Evolutionary conservation across 1,140 invertebrate species (phyloP).

Genomic region (Nixonia krombeini): DNA sequence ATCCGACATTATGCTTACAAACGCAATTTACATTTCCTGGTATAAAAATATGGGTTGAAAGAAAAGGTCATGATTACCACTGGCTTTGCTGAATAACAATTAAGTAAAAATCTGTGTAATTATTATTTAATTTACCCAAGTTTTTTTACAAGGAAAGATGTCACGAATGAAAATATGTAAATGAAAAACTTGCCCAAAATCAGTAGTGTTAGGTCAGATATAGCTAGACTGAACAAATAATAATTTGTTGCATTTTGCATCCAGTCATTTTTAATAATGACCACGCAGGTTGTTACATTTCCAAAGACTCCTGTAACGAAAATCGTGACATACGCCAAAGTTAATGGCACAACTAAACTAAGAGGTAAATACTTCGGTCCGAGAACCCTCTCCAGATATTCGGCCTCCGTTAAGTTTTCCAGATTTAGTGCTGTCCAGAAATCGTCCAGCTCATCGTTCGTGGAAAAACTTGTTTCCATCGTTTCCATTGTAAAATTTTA

Average conservation of each 20-base stretch:
- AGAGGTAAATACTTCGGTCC: conserved; percentile 68
- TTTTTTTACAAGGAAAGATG: too few relatives aligned
- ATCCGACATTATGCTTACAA: too few relatives aligned
- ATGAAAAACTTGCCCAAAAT: conserved; percentile 77
- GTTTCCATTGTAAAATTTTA: too few relatives aligned
- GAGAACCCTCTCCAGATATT: conserved; percentile 61
- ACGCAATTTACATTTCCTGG: too few relatives aligned
- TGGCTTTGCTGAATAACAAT: too few relatives aligned
- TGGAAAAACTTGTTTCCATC: conserved; percentile 21
- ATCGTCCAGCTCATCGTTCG: conserved; percentile 3
- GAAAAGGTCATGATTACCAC: too few relatives aligned
- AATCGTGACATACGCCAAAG: conserved; percentile 83
- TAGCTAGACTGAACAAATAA: conserved; percentile 90
- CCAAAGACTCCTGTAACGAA: conserved; percentile 90
- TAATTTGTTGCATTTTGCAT: conserved; percentile 93
- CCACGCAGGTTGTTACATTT: conserved; percentile 90
- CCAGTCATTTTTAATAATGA: conserved; percentile 85
- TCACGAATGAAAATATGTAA: too few relatives aligned
- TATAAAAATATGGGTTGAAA: too few relatives aligned
- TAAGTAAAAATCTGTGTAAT: too few relatives aligned
- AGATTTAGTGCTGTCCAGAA: conserved; percentile 37
- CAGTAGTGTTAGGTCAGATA: conserved; percentile 83
- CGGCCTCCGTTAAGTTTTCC: conserved; percentile 57
- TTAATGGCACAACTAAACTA: conserved; percentile 75
- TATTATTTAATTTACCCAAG: too few relatives aligned